Evolutionary conservation across 1,140 invertebrate genomes (phyloP).

Genomic region (Drosophila persimilis): DNA sequence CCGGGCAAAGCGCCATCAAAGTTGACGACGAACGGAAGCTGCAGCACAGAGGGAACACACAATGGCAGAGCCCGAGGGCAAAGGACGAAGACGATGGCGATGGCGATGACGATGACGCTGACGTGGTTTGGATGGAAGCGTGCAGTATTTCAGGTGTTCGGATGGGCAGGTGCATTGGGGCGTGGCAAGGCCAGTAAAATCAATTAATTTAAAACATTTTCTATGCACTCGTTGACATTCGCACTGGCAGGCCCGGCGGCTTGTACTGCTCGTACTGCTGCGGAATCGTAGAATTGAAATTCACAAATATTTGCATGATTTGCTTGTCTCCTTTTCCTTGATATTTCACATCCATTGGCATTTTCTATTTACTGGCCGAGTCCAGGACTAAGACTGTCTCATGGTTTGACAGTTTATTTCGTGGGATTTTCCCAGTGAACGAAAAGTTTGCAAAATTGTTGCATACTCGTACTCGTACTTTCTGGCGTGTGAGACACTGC

Average conservation of each 20-base stretch:
- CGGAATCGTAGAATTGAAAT: conserved; percentile 10
- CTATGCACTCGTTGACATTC: conserved; percentile 55
- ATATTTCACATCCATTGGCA: conserved; percentile 60
- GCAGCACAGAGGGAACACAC: conserved; percentile 44
- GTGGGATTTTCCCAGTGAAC: conserved; percentile 33
- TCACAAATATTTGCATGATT: conserved; percentile 62
- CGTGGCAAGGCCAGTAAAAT: conserved; percentile 66
- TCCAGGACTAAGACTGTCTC: conserved; percentile 32
- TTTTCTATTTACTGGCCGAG: conserved; percentile 64
- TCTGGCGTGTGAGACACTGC: conserved; percentile 43
- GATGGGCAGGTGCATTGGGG: background rate
- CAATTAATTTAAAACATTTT: conserved; percentile 75
- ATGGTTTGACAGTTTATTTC: conserved; percentile 66
- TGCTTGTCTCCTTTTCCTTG: conserved; percentile 8
- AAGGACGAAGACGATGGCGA: too few species aligned
- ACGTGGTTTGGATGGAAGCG: too few species aligned
- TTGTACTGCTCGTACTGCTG: background rate
- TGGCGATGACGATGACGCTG: too few species aligned
- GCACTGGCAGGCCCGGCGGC: conserved; percentile 23
- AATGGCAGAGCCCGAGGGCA: conserved; percentile 7
- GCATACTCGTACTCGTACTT: conserved; percentile 47
- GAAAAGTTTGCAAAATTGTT: conserved; percentile 50
- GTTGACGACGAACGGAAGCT: conserved; percentile 69
- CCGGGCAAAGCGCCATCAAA: conserved; percentile 66
- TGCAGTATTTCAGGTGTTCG: too few species aligned